Percentiles rank a stretch among this genome's conserved stretches.
Evolutionary conservation across 1,140 invertebrate species (phyloP).

Genomic region (Heterodera carotae): DNA sequence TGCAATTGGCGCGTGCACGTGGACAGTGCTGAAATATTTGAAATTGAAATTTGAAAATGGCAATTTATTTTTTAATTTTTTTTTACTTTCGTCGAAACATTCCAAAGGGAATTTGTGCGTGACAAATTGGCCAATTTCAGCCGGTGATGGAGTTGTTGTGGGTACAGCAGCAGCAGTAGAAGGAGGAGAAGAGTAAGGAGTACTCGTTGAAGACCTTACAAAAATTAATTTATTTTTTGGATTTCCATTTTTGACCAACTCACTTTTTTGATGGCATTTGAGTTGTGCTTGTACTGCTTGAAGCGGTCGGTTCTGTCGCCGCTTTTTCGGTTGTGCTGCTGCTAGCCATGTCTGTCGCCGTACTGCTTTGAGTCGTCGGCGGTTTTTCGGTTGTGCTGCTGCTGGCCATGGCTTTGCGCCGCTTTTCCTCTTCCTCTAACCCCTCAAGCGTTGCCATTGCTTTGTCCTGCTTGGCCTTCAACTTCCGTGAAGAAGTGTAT

Average conservation of each 20-base stretch:
- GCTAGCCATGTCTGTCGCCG: not conserved
- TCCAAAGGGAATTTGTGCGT: conserved; percentile 4
- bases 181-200: too few species aligned
- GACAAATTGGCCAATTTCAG: not conserved
- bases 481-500: conserved; percentile 13
- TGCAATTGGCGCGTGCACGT: conserved; percentile 1
- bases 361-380: conserved; percentile 1
- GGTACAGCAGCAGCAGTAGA: not conserved
- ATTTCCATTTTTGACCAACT: not conserved
- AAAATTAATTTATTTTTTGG: not conserved
- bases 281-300: conserved; percentile 12
- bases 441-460: conserved; percentile 11
- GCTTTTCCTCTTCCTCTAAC: not conserved
- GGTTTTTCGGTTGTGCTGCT: conserved; percentile 15
- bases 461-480: conserved; percentile 4
- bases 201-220: not conserved
- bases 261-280: not conserved
- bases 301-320: conserved; percentile 9
- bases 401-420: conserved; percentile 5
- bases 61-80: not conserved
- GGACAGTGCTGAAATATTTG: not conserved
- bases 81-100: not conserved
- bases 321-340: conserved; percentile 14
- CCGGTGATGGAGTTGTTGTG: not conserved
- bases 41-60: not conserved